These are phyloP conservation scores for Drosophila acutilabella DNA, from an alignment of 2,888 invertebrate species.

Conservation along the genomic window DNA sequence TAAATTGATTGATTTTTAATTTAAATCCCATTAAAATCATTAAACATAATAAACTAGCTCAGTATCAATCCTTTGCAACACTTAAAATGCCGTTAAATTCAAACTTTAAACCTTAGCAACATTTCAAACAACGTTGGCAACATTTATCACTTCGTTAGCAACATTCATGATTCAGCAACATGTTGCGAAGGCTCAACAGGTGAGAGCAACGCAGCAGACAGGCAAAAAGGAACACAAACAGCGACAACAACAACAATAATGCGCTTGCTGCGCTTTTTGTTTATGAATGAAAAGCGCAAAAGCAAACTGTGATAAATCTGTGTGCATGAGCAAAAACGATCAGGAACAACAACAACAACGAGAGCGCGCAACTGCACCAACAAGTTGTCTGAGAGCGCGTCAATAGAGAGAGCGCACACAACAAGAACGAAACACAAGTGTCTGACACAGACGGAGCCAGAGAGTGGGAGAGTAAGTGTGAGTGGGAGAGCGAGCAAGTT, in stretches of 20 bases:
- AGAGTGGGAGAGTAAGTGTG: conserved; percentile 1
- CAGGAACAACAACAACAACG: conserved; percentile 38
- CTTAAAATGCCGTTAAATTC: conserved; percentile 36
- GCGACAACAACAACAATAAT: conserved; percentile 38
- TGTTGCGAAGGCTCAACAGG: conserved; percentile 61
- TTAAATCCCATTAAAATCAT: not conserved
- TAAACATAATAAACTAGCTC: not conserved
- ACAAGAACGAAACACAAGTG: conserved; percentile 2
- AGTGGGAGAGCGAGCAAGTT: conserved; percentile 17
- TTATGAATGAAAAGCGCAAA: conserved; percentile 76
- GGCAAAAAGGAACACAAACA: conserved; percentile 18
- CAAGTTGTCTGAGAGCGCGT: conserved; percentile 34
- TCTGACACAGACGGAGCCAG: no score
- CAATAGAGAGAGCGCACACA: not conserved
- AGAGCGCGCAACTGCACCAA: conserved; percentile 27
- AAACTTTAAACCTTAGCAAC: conserved; percentile 7
- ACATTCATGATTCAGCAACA: conserved; percentile 24
- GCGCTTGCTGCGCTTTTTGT: conserved; percentile 64
- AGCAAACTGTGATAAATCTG: conserved; percentile 67
- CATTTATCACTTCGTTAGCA: conserved; percentile 3
- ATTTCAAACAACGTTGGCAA: conserved; percentile 3
- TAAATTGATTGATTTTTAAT: no score
- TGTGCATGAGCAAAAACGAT: conserved; percentile 53
- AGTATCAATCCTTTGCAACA: conserved; percentile 13
- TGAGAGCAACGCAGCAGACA: conserved; percentile 31